Percentiles rank a stretch among this genome's conserved stretches.
phyloP scores from a whole-genome alignment of 2,888 invertebrate genomes.

The Catocala nupta region DNA sequence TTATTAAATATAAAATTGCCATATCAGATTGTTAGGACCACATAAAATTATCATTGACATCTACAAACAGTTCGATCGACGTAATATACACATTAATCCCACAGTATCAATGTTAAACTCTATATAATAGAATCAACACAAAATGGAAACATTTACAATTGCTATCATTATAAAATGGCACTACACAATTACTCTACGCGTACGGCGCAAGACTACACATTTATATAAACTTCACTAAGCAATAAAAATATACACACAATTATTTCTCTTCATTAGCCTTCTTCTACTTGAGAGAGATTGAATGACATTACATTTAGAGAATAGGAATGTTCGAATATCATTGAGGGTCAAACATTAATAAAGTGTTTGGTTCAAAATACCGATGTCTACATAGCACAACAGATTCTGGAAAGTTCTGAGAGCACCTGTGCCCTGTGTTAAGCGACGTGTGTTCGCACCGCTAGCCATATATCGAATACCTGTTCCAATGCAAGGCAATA shows the following conservation, averaged over 20 bases:
- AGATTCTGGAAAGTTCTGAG: background rate
- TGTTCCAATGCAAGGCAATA: background rate
- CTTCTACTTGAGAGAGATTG: too few species aligned
- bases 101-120: conserved; percentile 75
- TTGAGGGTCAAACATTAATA: background rate
- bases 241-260: background rate
- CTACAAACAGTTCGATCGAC: conserved; percentile 72
- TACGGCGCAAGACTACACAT: conserved; percentile 27
- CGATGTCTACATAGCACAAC: conserved; percentile 12
- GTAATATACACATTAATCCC: conserved; percentile 61
- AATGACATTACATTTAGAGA: background rate
- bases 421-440: background rate
- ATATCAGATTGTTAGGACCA: conserved; percentile 75
- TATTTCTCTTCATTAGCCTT: too few species aligned
- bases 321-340: background rate
- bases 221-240: conserved; percentile 1
- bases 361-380: conserved; percentile 18
- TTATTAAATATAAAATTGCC: conserved; percentile 83
- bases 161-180: conserved; percentile 65
- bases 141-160: conserved; percentile 74
- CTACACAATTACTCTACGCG: conserved; percentile 49
- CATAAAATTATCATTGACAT: conserved; percentile 64
- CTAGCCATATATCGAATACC: conserved; percentile 3
- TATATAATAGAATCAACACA: conserved; percentile 82
- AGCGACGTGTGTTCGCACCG: background rate